phyloP scores from a whole-genome alignment of 2,888 invertebrate genomes.

The Antitype chi region DNA sequence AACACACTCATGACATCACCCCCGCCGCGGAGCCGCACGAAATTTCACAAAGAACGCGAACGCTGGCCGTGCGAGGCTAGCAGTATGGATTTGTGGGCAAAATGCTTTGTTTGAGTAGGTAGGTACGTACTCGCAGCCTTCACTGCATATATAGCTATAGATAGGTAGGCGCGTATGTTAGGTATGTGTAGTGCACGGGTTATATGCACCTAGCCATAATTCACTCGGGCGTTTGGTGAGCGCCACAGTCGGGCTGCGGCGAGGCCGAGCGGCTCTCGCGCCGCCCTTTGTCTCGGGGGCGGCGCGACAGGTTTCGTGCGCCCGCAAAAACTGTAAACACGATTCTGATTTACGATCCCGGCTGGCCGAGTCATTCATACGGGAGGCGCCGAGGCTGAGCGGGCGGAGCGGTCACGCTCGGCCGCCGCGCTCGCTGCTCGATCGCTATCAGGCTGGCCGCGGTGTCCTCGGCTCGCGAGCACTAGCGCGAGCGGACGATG shows the following conservation, averaged over 20 bases:
- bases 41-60: slow-evolving; percentile 82
- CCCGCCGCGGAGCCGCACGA: slow-evolving; percentile 75
- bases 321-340: slow-evolving; percentile 89
- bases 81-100: slow-evolving; percentile 85
- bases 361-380: slow-evolving; percentile 81
- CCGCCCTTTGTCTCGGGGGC: slow-evolving; percentile 84
- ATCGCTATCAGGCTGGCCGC: slow-evolving; percentile 83
- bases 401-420: slow-evolving; percentile 87
- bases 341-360: slow-evolving; percentile 84
- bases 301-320: slow-evolving; percentile 84
- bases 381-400: slow-evolving; percentile 73
- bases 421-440: slow-evolving; percentile 83
- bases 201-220: slow-evolving; percentile 85
- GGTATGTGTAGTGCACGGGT: slow-evolving; percentile 79
- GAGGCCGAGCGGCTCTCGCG: slow-evolving; percentile 76
- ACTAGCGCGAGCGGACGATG: slow-evolving; percentile 79
- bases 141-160: slow-evolving; percentile 84
- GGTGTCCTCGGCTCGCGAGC: slow-evolving; percentile 79
- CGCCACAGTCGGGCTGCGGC: slow-evolving; percentile 76
- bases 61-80: slow-evolving; percentile 77
- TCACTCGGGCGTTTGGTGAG: slow-evolving; percentile 78
- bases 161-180: slow-evolving; percentile 82
- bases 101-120: slow-evolving; percentile 90
- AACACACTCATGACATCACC: slow-evolving; percentile 81
- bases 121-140: slow-evolving; percentile 88